Base-by-base conservation (phyloP, 2,888 invertebrate species). In the Rotaria socialis region DNA sequence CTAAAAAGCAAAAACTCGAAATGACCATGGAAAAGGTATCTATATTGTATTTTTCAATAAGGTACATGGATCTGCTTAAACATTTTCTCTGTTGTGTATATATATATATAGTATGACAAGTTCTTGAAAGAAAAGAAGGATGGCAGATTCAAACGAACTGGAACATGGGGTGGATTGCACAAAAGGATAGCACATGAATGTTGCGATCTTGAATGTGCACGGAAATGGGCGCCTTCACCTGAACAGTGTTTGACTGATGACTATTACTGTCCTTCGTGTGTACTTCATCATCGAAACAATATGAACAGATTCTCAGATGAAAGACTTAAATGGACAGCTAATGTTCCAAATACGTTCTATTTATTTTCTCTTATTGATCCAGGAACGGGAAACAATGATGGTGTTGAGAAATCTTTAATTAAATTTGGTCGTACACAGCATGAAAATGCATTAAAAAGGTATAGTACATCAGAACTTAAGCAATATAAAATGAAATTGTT, bases 291-390 rank as follows among this genome's bases (percentile, higher is more conserved):
- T 47, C 80, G 80, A 14, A 80, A 80, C 14, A 80, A 80, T 47
- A 47, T 47, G 80, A 47, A n/a, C n/a, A 47, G 80, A 24, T 80
- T 80, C n/a, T 43, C 47, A 11, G 80, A 80, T 11, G 80, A 80
- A 80, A 47, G 80, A 80, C 6, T 80, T 14, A 80, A 80, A 47
- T 80, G 80, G 80, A 80, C 80, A 47, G 43, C 80, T 1, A n/a
- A 80, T 14, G 80, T 80, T n/a, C 80, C 80, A 24, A 80, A 80
- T 80, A 80, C 80, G n/a, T 80, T 80, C 43, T 80, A 80, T 47
- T 5, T 80, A 24, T 80, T 80, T 80, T 80, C 80, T n/a, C 24
- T 80, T 47, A 10, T 80, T 47, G 80, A 80, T 80, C 80, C 80
- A 47, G 47, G 80, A 0, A 43, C 24, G 11, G 11, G 43, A 7